Conservation (phyloP, 2,888 invertebrate species). For the Micropterix aruncella region DNA sequence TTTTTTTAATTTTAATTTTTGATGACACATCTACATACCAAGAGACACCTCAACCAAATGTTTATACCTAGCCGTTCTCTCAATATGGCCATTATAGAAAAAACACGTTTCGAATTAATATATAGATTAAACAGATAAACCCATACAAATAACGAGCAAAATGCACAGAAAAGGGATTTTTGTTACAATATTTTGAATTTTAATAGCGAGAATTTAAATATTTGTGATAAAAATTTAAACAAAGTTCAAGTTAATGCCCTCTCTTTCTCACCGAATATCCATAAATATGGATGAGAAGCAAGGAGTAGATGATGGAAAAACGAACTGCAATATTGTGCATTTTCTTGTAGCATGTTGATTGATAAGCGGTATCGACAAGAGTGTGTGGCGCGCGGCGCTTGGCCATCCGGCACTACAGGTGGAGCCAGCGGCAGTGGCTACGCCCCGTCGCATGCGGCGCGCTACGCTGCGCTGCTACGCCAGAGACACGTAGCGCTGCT, state of each 20-base stretch:
- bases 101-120: no score
- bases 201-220: no score
- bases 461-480: conserved; percentile 88
- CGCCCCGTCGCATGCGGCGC: conserved; percentile 69
- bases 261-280: no score
- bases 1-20: conserved; percentile 2
- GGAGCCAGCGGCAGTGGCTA: conserved; percentile 69
- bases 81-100: not conserved
- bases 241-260: no score
- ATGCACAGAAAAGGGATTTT: no score
- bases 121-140: not conserved
- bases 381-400: conserved; percentile 76
- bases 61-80: no score
- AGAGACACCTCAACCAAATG: no score
- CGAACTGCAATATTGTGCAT: not conserved
- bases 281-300: no score
- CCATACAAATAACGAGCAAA: not conserved
- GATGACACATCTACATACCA: no score
- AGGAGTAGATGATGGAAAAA: no score
- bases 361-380: conserved; percentile 97
- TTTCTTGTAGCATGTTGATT: conserved; percentile 63
- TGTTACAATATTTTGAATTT: no score
- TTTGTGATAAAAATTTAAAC: no score
- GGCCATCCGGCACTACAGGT: conserved; percentile 17
- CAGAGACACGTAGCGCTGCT: conserved; percentile 92